Evolutionary conservation across 1,140 invertebrate species (phyloP).

Genomic region (Trachelipus rathkii): DNA sequence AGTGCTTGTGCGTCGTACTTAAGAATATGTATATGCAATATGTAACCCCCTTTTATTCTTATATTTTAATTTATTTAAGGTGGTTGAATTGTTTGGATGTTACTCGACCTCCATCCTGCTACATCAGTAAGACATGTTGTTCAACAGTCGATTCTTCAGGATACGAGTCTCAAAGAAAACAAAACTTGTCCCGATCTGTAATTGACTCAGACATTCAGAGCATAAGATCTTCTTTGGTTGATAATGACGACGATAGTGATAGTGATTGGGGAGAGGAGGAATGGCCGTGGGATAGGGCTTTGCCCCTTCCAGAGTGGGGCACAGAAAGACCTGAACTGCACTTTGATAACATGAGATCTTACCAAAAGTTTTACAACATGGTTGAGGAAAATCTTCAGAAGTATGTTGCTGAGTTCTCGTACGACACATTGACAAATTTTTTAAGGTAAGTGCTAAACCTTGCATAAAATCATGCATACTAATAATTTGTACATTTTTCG

Average conservation of each 20-base stretch:
- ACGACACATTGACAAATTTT: conserved; percentile 43
- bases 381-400: conserved; percentile 26
- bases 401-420: conserved; percentile 38
- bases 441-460: conserved; percentile 28
- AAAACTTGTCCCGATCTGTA: neutral
- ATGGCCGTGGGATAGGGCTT: conserved; percentile 61
- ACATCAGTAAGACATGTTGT: too few species aligned
- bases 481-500: conserved; percentile 20
- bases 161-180: neutral
- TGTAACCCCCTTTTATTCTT: too few species aligned
- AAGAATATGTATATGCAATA: too few species aligned
- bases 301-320: conserved; percentile 66
- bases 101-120: too few species aligned
- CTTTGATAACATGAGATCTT: conserved; percentile 82
- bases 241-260: conserved; percentile 32
- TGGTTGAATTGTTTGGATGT: too few species aligned
- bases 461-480: neutral
- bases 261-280: conserved; percentile 49
- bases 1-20: too few species aligned
- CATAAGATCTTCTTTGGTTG: neutral
- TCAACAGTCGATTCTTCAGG: neutral
- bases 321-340: conserved; percentile 62
- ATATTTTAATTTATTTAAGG: too few species aligned
- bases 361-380: conserved; percentile 57
- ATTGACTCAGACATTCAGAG: neutral